Base-by-base conservation (phyloP, 2,888 invertebrate genomes). In the Agriopis leucophaearia region DNA sequence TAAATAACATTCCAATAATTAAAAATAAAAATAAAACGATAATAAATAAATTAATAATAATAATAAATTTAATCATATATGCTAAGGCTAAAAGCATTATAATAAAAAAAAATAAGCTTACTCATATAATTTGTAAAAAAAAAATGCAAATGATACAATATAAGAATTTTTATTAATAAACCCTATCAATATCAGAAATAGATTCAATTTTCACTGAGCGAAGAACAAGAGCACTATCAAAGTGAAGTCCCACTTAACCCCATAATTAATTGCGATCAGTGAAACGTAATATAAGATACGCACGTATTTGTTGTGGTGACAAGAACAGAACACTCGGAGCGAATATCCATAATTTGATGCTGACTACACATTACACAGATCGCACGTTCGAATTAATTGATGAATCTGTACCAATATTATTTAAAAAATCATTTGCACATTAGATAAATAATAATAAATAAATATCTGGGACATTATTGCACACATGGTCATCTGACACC, bases 241-340 rank as follows among this genome's bases (percentile, higher is more conserved):
- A 63, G 59, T 16, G 55, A n/a, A 48, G 6, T 59, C 50, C 48
- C 48, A 64, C 52, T 66, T 15, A 64, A 38, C 40, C 42, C 56
- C 52, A 70, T 73, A 73, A 84, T 84, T 77, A 76, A 78, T 71
- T 72, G 73, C 71, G 67, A 74, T 75, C 75, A 79, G 75, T 72
- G 74, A 79, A 74, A 78, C 77, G 75, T 78, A 73, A 72, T 77
- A 77, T 42, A 42, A 59, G 44, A 52, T 15, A 45, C 10, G 52
- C 52, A 27, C 15, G n/a, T 40, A 35, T 64, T 79, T 74, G 75
- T 68, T 79, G 77, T 71, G 76, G 78, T 82, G 79, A 80, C 80
- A 80, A 74, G 73, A 71, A 36, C 63, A 75, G 74, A 74, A 66
- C 62, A 77, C 78, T 81, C 77, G 73, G 69, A 69, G 73, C 58